phyloP scores from a whole-genome alignment of 2,888 invertebrate species.

The Drosophila nigricruria region DNA sequence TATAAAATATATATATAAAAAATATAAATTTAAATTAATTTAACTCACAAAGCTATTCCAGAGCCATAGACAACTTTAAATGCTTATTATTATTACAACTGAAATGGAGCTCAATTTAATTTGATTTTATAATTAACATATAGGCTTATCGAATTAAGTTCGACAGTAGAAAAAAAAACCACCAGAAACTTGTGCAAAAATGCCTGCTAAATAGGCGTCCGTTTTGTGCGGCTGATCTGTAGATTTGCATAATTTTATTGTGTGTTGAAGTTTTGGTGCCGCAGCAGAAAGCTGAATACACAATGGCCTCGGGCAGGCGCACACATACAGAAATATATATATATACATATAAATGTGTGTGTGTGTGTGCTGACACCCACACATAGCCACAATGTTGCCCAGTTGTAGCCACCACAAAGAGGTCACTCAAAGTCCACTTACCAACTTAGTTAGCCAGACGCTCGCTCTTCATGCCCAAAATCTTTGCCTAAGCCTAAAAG shows the following conservation, averaged over 20 bases:
- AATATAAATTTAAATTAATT: background rate
- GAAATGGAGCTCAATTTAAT: constrained; percentile 19
- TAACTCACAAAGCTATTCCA: background rate
- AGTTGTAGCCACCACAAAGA: constrained; percentile 62
- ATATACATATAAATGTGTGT: background rate
- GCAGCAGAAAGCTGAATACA: constrained; percentile 44
- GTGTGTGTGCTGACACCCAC: background rate
- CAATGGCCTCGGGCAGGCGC: constrained; percentile 24
- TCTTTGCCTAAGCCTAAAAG: constrained; percentile 78
- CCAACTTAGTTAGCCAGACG: constrained; percentile 63
- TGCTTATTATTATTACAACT: background rate
- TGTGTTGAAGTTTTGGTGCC: constrained; percentile 65
- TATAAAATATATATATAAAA: background rate
- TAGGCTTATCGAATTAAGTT: constrained; percentile 38
- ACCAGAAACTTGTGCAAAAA: constrained; percentile 37
- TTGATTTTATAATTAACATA: constrained; percentile 41
- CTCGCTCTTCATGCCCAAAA: constrained; percentile 50
- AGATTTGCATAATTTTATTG: constrained; percentile 79
- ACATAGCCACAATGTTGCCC: constrained; percentile 26
- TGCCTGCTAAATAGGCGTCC: constrained; percentile 6
- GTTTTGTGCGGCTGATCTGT: constrained; percentile 53
- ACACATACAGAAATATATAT: background rate
- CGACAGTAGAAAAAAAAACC: constrained; percentile 7
- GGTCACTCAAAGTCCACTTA: constrained; percentile 79
- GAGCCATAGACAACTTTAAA: background rate